Conservation (phyloP, 2,113 vertebrate genomes). For the Gulo gulo region DNA sequence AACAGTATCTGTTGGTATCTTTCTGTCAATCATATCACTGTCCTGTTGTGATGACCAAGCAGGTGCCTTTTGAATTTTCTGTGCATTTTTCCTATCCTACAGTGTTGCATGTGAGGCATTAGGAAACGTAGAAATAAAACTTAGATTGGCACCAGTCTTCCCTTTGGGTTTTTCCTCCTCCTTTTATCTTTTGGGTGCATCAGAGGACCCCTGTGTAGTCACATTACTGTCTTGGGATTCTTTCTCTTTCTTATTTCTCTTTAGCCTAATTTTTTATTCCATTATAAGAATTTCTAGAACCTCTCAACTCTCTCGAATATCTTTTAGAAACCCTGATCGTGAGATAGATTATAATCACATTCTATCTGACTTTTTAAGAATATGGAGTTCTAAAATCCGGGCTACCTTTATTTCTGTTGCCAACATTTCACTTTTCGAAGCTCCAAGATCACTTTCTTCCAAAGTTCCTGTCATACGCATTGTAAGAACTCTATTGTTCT, state of each 20-base stretch:
- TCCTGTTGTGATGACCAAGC: not conserved
- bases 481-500: constrained; percentile 25
- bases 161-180: not conserved
- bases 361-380: not conserved
- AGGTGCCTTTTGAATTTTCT: constrained; percentile 35
- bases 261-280: constrained; percentile 24
- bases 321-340: constrained; percentile 21
- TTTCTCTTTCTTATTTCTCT: not conserved
- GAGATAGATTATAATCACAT: constrained; percentile 16
- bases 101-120: not conserved
- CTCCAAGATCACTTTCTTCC: not conserved
- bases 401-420: not conserved
- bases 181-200: constrained; percentile 40
- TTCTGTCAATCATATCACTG: constrained; percentile 45
- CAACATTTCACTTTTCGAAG: constrained; percentile 35
- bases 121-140: constrained; percentile 11
- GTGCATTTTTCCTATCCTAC: not conserved
- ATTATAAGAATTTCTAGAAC: constrained; percentile 20
- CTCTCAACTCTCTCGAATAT: not conserved
- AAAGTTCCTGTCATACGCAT: not conserved
- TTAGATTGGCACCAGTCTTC: not conserved
- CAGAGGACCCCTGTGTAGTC: not conserved
- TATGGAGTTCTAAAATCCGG: not conserved
- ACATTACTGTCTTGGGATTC: constrained; percentile 32
- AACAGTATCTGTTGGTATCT: not conserved